Evolutionary conservation across 2,113 vertebrate species (phyloP).

Genomic region (Deroptyus accipitrinus): DNA sequence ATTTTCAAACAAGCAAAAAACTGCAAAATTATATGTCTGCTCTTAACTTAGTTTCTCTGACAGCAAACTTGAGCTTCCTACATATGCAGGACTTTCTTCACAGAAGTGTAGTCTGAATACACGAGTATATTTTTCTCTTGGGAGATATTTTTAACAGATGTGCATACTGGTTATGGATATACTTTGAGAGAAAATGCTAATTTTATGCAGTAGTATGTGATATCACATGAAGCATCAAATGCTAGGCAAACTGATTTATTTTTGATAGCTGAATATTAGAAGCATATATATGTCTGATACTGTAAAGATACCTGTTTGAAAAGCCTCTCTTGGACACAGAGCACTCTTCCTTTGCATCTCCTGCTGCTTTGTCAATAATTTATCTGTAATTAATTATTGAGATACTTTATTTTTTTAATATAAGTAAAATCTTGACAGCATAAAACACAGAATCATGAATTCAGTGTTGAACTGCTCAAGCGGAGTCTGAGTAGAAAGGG

Average conservation of each 20-base stretch:
- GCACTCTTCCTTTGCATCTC: background rate
- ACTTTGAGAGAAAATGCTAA: background rate
- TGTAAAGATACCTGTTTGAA: background rate
- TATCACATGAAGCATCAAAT: background rate
- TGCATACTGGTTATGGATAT: background rate
- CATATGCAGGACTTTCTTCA: background rate
- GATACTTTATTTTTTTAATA: background rate
- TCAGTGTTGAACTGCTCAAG: background rate
- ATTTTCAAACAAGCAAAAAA: constrained; percentile 11
- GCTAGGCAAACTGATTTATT: background rate
- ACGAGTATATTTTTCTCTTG: background rate
- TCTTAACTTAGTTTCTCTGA: background rate
- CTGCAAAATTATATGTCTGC: background rate
- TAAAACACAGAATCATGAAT: background rate
- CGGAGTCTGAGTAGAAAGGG: background rate
- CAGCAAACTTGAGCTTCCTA: background rate
- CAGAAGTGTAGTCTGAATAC: background rate
- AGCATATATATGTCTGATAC: background rate
- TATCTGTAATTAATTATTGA: constrained; percentile 54
- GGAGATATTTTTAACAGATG: background rate
- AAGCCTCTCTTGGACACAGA: background rate
- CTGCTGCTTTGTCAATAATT: constrained; percentile 50
- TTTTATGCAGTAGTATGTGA: background rate
- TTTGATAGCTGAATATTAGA: background rate
- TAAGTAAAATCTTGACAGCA: constrained; percentile 10